Evolutionary conservation across 37 sponge, comb jelly and placozoan genomes (phyloP), one percentile per base, ranked within the genome.

Genomic region (Spongilla lacustris): DNA sequence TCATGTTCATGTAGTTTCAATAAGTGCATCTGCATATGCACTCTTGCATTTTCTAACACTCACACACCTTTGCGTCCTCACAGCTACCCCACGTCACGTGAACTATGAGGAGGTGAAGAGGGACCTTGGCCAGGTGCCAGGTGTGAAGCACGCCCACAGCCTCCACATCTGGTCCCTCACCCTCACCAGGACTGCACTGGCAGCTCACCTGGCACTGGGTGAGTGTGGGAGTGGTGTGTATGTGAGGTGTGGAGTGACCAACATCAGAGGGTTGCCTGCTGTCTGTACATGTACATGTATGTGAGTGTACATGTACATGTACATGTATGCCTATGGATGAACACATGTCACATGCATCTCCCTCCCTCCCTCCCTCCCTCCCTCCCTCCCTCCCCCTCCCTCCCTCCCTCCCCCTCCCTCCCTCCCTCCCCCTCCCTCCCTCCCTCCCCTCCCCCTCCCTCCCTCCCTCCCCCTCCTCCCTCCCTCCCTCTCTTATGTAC

Each of bases 81-180:
- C 46, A 86, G 86, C 79, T 3, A 86, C 86, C 24, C 86, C 86
- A 24, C 71, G 70, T 32, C 86, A 86, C 29, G 69, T 90, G 25
- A 73, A 90, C 71, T 85, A 85, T 32, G 68, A 85, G 28, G 76
- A 80, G 36, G 85, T 90, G 33, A 80, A 84, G 29, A 50, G 33
- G 31, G 85, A 90, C 36, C 68, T 89, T 23, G 70, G 69, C 68
- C n/a, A 78, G 22, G 38, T 79, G 6, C 31, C 22, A 19, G 73
- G 77, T 35, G 86, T 86, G 38, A 78, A 71, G 73, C 72, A 50
- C 24, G 86, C 73, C 26, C 86, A 86, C 77, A 69, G 73, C n/a
- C 69, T 86, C 19, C 86, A 86, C 73, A 86, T 86, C 35, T 86
- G 86, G 86, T 86, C 86, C 0, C 79, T 86, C 27, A 86, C 86